phyloP scores from a whole-genome alignment of 1,140 invertebrate genomes.

The Aphelinus atriplicis region DNA sequence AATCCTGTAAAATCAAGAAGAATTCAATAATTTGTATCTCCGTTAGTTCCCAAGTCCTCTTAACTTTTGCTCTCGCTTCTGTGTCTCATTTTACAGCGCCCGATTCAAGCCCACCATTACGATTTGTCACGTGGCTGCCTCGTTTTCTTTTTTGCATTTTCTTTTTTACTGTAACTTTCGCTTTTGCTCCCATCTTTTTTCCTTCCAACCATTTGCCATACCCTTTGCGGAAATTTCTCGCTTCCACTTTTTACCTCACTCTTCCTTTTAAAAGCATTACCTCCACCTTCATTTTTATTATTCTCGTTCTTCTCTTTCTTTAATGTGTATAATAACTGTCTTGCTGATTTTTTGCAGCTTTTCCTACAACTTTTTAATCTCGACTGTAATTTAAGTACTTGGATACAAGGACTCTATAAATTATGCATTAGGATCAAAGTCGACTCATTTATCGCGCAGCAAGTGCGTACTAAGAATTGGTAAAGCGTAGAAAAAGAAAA shows the following conservation, averaged over 20 bases:
- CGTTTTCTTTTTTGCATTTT: conserved; percentile 26
- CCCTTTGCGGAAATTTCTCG: conserved; percentile 27
- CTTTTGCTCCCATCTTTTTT: conserved; percentile 18
- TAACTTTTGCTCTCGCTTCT: conserved; percentile 18
- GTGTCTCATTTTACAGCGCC: conserved; percentile 22
- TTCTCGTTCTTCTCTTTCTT: conserved; percentile 29
- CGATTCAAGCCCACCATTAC: conserved; percentile 40
- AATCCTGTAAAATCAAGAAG: no score
- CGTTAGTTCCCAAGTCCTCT: neutral
- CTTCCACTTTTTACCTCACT: conserved; percentile 36
- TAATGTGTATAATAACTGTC: conserved; percentile 29
- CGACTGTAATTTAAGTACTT: no score
- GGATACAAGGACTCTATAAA: no score
- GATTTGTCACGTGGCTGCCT: conserved; percentile 42
- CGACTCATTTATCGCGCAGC: no score
- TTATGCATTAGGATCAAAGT: no score
- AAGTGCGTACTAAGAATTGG: no score
- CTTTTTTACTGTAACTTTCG: conserved; percentile 34
- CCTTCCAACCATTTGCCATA: conserved; percentile 5
- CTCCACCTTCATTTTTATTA: conserved; percentile 27
- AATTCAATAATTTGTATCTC: no score
- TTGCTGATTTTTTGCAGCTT: neutral
- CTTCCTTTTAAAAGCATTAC: conserved; percentile 31
- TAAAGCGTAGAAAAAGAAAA: no score
- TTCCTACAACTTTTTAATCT: neutral